Conservation (phyloP, 2,797 vertebrate genomes). For the Clamator glandarius region DNA sequence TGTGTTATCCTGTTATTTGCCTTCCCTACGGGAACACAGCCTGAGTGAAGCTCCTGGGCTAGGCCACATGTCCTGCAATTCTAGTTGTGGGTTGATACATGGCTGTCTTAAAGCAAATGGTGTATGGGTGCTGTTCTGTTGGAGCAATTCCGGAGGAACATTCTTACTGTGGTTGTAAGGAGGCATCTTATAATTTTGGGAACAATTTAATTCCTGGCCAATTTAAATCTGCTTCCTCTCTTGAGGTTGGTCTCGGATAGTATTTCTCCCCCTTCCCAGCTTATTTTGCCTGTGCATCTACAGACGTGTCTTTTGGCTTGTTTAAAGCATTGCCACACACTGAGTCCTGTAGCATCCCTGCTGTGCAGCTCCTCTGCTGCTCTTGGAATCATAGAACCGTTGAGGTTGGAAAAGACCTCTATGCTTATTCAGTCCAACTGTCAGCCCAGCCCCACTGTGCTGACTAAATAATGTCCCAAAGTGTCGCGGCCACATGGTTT, state of each 20-base stretch:
- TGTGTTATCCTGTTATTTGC: fast-evolving
- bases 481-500: too few relatives aligned
- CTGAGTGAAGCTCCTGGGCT: neutral
- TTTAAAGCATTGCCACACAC: fast-evolving
- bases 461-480: too few relatives aligned
- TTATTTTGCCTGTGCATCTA: neutral
- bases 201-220: neutral
- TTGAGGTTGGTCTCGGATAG: fast-evolving
- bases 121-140: fast-evolving
- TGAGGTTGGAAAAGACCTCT: too few relatives aligned
- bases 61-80: neutral
- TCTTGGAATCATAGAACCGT: too few relatives aligned
- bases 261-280: neutral
- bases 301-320: fast-evolving
- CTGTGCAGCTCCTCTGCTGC: neutral
- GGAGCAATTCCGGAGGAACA: neutral
- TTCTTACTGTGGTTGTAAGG: neutral
- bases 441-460: too few relatives aligned
- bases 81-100: too few relatives aligned
- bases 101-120: fast-evolving
- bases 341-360: neutral
- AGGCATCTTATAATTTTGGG: neutral
- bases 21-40: neutral
- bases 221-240: neutral
- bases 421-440: too few relatives aligned